Evolutionary conservation across 2,888 invertebrate species (phyloP).

Genomic region (Chironomus riparius): DNA sequence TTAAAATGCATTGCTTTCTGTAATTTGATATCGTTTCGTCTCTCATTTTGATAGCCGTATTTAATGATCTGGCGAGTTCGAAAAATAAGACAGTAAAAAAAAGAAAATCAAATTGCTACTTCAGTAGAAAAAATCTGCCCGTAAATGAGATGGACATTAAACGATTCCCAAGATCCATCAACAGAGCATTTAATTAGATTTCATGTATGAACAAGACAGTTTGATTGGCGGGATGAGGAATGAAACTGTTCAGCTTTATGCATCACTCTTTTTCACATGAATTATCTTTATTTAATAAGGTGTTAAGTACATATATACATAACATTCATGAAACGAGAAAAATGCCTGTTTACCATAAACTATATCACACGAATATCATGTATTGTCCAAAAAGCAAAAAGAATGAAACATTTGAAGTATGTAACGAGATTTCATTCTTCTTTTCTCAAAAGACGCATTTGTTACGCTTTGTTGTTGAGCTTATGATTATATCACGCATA

Average conservation of each 20-base stretch:
- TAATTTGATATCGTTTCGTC: neutral
- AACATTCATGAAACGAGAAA: neutral
- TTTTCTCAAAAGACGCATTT: constrained; percentile 2
- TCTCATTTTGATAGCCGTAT: neutral
- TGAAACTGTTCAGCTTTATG: neutral
- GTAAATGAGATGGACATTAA: neutral
- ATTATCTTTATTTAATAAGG: constrained; percentile 9
- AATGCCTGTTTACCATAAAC: constrained; percentile 15
- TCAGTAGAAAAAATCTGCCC: neutral
- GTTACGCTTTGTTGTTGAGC: constrained; percentile 22
- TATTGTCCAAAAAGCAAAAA: neutral
- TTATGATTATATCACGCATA: constrained; percentile 23
- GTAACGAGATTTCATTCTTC: constrained; percentile 1
- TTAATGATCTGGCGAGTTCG: neutral
- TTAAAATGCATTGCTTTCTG: neutral
- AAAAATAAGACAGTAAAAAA: neutral
- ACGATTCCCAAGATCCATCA: constrained; percentile 11
- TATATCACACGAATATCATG: constrained; percentile 20
- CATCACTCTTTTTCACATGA: neutral
- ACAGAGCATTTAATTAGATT: constrained; percentile 22
- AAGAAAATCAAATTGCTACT: neutral
- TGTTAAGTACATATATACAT: neutral
- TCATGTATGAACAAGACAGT: neutral
- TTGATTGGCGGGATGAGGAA: too few relatives aligned
- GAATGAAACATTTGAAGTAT: neutral